Evolutionary conservation across 1,140 invertebrate genomes (phyloP).

Genomic region (Macrobrachium rosenbergii): DNA sequence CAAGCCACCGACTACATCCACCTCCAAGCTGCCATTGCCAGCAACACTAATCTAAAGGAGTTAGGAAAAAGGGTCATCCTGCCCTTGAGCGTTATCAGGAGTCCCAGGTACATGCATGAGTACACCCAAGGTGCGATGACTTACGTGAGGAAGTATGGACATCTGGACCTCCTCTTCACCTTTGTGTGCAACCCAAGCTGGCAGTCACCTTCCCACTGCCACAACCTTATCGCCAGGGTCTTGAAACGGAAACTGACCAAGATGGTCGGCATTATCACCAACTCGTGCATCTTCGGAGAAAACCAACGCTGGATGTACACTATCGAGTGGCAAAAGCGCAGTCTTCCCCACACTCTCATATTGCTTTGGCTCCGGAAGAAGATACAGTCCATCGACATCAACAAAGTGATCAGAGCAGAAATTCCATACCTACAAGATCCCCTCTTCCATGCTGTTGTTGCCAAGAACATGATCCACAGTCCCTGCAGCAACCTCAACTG

Average conservation of each 20-base stretch:
- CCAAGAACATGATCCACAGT: conserved; percentile 65
- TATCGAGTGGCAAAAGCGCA: conserved; percentile 74
- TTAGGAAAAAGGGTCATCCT: conserved; percentile 68
- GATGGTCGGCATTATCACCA: conserved; percentile 69
- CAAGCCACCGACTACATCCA: no score
- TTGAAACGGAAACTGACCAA: conserved; percentile 15
- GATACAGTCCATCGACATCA: not conserved
- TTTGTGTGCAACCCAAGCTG: conserved; percentile 73
- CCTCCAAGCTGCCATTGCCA: not conserved
- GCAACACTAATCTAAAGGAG: not conserved
- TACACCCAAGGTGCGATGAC: conserved; percentile 72
- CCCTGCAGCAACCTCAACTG: conserved; percentile 62
- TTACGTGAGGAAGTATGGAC: conserved; percentile 72
- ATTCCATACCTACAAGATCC: not conserved
- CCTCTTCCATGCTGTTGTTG: conserved; percentile 1
- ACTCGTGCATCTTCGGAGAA: conserved; percentile 39
- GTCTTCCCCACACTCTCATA: conserved; percentile 56
- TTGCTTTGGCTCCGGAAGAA: conserved; percentile 5
- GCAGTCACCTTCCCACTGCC: conserved; percentile 34
- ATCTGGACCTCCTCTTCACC: conserved; percentile 72
- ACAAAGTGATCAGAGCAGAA: conserved; percentile 5
- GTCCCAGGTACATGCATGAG: conserved; percentile 71
- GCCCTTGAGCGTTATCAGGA: conserved; percentile 69
- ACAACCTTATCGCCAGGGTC: not conserved
- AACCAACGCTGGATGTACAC: conserved; percentile 69